These are phyloP conservation scores for Imbricaverruca yamaguchii DNA, from an alignment of 2,888 invertebrate species.

Conservation along the genomic window DNA sequence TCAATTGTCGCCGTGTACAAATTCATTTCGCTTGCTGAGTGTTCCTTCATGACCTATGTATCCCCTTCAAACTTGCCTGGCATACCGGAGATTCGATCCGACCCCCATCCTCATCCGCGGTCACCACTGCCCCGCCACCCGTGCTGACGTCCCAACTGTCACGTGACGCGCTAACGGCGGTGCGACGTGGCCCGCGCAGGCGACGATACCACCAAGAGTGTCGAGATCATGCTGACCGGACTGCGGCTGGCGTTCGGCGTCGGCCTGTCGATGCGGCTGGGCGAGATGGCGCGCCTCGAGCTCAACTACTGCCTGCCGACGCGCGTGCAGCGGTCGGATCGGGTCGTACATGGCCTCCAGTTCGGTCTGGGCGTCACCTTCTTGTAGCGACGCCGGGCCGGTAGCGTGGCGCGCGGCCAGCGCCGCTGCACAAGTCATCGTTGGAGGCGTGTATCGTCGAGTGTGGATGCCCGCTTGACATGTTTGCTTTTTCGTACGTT, in stretches of 20 bases:
- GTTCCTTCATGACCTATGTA: too few species aligned
- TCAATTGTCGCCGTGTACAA: too few species aligned
- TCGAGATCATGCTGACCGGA: slow-evolving; percentile 33
- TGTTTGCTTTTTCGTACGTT: too few species aligned
- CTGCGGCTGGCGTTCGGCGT: slow-evolving; percentile 65
- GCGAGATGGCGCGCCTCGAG: slow-evolving; percentile 80
- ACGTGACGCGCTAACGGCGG: slow-evolving; percentile 33
- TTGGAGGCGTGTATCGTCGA: too few species aligned
- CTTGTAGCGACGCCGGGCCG: slow-evolving; percentile 45
- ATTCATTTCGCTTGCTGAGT: too few species aligned
- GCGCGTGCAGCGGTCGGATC: slow-evolving; percentile 56
- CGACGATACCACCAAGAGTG: slow-evolving; percentile 41
- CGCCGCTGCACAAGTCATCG: too few species aligned
- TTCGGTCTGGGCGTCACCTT: slow-evolving; percentile 77
- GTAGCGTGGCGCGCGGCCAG: too few species aligned
- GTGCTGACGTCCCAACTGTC: slow-evolving; percentile 16
- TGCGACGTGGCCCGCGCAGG: slow-evolving; percentile 39
- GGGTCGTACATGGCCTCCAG: slow-evolving; percentile 61
- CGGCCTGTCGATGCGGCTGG: slow-evolving; percentile 76
- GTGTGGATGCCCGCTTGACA: too few species aligned
- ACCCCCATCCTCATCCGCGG: too few species aligned
- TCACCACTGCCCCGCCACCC: background rate
- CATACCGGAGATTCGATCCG: too few species aligned
- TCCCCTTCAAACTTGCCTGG: too few species aligned
- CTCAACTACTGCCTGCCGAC: slow-evolving; percentile 87